Base-by-base conservation (phyloP, 92 coral and sea anemone genomes). In the Pocillopora meandrina region DNA sequence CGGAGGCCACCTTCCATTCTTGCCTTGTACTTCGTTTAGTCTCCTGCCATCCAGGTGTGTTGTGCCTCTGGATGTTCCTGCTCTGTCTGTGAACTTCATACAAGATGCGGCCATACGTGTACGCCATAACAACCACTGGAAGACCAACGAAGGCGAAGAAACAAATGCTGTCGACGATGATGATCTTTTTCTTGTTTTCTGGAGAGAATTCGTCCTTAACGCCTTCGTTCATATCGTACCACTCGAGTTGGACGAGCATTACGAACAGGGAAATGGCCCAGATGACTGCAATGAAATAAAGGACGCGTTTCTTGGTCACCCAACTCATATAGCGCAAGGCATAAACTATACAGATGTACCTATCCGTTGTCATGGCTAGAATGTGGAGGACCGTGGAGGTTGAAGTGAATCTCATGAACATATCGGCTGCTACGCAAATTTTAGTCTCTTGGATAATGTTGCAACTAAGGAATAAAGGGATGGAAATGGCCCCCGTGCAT, bases 301-400 rank as follows among this genome's bases (percentile, higher is more conserved):
- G 75, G 1, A 84, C 95, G 5, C 98, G 90, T 61, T 81, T 79
- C 31, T 89, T 87, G 58, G 98, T 94, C 2, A 94, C 95, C 69
- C 93, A 75, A 72, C 77, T 70, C 67, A 72, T 74, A 66, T 94
- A 94, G 13, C 95, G 93, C 70, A 94, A 71, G 10, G 98, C 87
- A 60, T 76, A 79, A 58, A 94, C 84, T 23, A 94, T 94, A 35
- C 93, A 93, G 55, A 94, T 88, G 82, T 92, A 94, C 42, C 98
- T 88, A 83, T 94, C 98, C 76, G 87, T 66, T 35, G 98, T 92
- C 81, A 92, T 89, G 42, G 90, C 84, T 56, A 92, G 78, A 63
- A 94, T 79, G 71, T 94, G 98, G 12, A 90, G 70, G 0, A 91
- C 93, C 1, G 98, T 92, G 1, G 98, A 94, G 10, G 88, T 74